These are phyloP conservation scores for Physeter macrocephalus DNA, from an alignment of 2,113 vertebrate species.

Conservation along the genomic window DNA sequence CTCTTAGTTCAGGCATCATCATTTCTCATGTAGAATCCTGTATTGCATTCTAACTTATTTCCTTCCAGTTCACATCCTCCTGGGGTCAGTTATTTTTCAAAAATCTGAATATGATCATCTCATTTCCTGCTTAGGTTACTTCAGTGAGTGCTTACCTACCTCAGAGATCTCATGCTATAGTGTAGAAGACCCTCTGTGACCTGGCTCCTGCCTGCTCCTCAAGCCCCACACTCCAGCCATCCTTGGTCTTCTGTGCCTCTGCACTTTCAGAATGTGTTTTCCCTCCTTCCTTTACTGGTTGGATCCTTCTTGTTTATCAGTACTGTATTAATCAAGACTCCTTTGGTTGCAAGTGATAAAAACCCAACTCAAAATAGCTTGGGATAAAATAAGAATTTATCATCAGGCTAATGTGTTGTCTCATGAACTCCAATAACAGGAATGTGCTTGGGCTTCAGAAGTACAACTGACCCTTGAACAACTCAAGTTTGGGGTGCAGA, in stretches of 20 bases:
- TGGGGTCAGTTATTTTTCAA: neutral
- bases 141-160: too few relatives aligned
- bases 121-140: neutral
- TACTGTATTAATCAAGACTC: neutral
- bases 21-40: neutral
- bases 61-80: neutral
- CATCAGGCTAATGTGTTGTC: neutral
- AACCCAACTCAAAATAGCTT: neutral
- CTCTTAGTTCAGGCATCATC: neutral
- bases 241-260: neutral
- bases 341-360: neutral
- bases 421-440: neutral
- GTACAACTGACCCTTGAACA: neutral
- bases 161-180: rapidly evolving
- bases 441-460: neutral
- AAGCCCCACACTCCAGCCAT: too few relatives aligned
- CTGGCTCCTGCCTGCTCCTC: too few relatives aligned
- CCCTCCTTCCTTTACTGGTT: neutral
- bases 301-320: neutral
- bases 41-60: neutral
- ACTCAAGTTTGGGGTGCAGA: neutral
- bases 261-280: neutral
- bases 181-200: neutral
- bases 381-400: neutral
- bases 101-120: neutral